A percentile compares a stretch with the other conserved stretches of the same genome.
Evolutionary conservation across 2,113 vertebrate genomes (phyloP).

Genomic region (Mesocricetus auratus): DNA sequence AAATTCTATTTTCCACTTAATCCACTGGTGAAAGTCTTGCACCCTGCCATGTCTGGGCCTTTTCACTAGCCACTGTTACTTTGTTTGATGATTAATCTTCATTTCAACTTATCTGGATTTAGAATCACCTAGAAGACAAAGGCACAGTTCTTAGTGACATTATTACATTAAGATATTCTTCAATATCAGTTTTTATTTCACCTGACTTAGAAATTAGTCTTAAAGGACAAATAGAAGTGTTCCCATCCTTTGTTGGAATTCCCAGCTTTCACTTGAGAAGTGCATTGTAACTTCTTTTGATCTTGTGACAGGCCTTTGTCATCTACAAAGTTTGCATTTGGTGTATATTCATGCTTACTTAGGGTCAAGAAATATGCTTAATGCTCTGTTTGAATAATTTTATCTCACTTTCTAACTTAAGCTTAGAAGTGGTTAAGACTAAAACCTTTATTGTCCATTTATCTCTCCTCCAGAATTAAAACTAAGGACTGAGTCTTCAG

Average conservation of each 20-base stretch:
- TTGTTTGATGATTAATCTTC: not conserved
- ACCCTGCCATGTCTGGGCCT: not conserved
- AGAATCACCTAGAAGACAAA: not conserved
- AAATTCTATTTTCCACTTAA: not conserved
- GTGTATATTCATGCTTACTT: not conserved
- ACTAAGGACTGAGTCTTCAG: not conserved
- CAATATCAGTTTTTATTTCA: conserved; percentile 44
- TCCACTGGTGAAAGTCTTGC: not conserved
- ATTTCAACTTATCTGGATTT: not conserved
- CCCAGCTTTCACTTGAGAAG: conserved; percentile 24
- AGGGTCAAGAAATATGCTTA: not conserved
- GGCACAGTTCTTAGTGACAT: not conserved
- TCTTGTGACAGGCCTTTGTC: not conserved
- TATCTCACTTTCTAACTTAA: conserved; percentile 14
- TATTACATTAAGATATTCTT: not conserved
- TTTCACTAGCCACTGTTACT: not conserved
- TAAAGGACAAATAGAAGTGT: not conserved
- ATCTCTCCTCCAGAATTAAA: conserved; percentile 14
- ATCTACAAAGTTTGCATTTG: not conserved
- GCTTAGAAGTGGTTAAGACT: conserved; percentile 31
- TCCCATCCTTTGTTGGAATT: not conserved
- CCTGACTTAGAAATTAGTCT: not conserved
- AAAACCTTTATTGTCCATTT: conserved; percentile 17
- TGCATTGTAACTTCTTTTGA: not conserved
- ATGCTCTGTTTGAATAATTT: not conserved